Conservation (phyloP, 2,888 invertebrate species). For the Hirtodrosophila alboralis region DNA sequence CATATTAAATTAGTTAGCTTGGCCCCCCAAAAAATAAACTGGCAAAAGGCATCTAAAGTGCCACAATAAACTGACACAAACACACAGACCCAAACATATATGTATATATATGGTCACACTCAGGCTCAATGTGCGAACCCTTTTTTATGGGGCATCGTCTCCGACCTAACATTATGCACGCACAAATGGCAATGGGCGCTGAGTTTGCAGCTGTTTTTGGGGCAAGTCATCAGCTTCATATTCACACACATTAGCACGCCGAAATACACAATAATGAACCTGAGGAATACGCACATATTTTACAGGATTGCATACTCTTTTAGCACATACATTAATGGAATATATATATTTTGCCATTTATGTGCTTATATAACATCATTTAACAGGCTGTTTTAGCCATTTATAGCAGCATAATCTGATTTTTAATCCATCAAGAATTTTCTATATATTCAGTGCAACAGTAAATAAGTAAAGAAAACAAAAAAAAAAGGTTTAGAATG, state of each 20-base stretch:
- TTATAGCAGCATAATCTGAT: constrained; percentile 9
- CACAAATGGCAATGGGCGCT: constrained; percentile 56
- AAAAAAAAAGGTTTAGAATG: not conserved
- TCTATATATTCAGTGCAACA: too few relatives aligned
- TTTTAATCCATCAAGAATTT: constrained; percentile 15
- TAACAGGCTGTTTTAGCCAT: constrained; percentile 11
- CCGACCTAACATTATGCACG: constrained; percentile 55
- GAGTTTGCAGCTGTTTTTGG: constrained; percentile 46
- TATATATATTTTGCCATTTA: not conserved
- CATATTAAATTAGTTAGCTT: constrained; percentile 76
- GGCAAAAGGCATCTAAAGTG: constrained; percentile 59
- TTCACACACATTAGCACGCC: constrained; percentile 63
- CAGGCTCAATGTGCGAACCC: constrained; percentile 60
- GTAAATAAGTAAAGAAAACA: not conserved
- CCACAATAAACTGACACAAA: constrained; percentile 58
- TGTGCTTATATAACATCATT: not conserved
- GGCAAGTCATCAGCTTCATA: constrained; percentile 38
- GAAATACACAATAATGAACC: constrained; percentile 47
- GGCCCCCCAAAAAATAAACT: constrained; percentile 66
- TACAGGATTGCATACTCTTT: constrained; percentile 8
- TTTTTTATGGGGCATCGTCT: constrained; percentile 66
- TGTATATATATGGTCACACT: constrained; percentile 5
- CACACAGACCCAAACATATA: constrained; percentile 16
- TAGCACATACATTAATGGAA: constrained; percentile 13
- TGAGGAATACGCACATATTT: constrained; percentile 14